phyloP scores from a whole-genome alignment of 2,888 invertebrate species.

The Saturnia japonica region DNA sequence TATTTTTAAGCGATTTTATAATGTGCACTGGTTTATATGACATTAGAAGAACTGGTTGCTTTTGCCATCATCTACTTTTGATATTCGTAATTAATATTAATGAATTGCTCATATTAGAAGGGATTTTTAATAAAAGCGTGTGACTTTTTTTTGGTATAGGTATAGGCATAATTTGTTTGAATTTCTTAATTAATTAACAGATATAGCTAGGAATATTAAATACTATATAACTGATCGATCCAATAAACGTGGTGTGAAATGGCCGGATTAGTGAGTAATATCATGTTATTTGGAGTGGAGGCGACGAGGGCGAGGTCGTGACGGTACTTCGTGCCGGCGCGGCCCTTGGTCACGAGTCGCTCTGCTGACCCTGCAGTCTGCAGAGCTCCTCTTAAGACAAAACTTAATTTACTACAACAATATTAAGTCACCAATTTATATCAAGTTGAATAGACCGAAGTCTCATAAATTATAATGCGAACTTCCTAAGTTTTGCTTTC shows the following conservation, averaged over 20 bases:
- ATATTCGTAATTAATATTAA: background rate
- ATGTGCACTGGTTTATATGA: background rate
- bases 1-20: background rate
- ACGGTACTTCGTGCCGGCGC: conserved; percentile 53
- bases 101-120: background rate
- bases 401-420: conserved; percentile 24
- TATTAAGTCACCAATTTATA: conserved; percentile 6
- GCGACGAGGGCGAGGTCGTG: conserved; percentile 73
- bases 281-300: conserved; percentile 69
- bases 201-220: background rate
- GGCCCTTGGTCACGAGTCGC: conserved; percentile 71
- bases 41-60: background rate
- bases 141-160: background rate
- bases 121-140: background rate
- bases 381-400: conserved; percentile 43
- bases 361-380: conserved; percentile 72
- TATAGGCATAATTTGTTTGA: background rate
- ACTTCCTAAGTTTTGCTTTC: background rate
- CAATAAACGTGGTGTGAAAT: conserved; percentile 73
- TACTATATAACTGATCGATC: conserved; percentile 43
- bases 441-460: background rate
- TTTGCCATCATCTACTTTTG: background rate
- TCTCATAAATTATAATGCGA: background rate
- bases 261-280: conserved; percentile 79
- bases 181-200: background rate